A percentile compares a stretch with the other conserved stretches of the same genome.
phyloP scores from a whole-genome alignment of 2,797 vertebrate genomes.

The Sciurus vulgaris region DNA sequence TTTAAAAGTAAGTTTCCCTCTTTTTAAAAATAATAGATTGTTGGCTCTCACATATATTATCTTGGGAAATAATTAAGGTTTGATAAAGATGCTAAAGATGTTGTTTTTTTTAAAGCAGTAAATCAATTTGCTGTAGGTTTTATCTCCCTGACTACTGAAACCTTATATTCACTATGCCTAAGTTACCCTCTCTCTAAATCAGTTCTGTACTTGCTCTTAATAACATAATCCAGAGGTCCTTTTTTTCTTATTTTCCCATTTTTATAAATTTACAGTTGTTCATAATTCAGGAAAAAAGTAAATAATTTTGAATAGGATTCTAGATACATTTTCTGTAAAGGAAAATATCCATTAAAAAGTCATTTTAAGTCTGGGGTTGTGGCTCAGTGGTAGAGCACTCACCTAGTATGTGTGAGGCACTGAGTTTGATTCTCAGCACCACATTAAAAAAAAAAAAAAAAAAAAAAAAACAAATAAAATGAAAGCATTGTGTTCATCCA shows the following conservation, averaged over 20 bases:
- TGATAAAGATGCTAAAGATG: constrained; percentile 13
- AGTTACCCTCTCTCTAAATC: background rate
- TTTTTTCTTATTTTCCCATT: constrained; percentile 33
- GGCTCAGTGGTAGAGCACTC: too few species aligned
- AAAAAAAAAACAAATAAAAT: too few species aligned
- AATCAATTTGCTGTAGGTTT: constrained; percentile 4
- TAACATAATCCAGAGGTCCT: background rate
- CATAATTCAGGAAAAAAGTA: constrained; percentile 2
- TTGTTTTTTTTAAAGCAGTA: background rate
- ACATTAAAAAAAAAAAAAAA: too few species aligned
- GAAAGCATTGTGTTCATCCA: too few species aligned
- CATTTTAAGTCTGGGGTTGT: too few species aligned
- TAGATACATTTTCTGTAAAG: constrained; percentile 45
- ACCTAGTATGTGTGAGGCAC: too few species aligned
- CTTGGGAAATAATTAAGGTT: constrained; percentile 20
- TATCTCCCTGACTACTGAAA: background rate
- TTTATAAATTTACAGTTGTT: constrained; percentile 41
- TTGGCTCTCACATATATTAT: background rate
- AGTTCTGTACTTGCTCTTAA: background rate
- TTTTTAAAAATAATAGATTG: background rate
- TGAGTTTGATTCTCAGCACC: too few species aligned
- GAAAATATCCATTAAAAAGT: background rate
- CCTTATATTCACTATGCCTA: background rate
- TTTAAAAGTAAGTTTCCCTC: constrained; percentile 14
- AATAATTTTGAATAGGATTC: background rate